A percentile compares a stretch with the other conserved stretches of the same genome.
phyloP scores from a whole-genome alignment of 2,888 invertebrate genomes.

The Agrochola lychnidis region DNA sequence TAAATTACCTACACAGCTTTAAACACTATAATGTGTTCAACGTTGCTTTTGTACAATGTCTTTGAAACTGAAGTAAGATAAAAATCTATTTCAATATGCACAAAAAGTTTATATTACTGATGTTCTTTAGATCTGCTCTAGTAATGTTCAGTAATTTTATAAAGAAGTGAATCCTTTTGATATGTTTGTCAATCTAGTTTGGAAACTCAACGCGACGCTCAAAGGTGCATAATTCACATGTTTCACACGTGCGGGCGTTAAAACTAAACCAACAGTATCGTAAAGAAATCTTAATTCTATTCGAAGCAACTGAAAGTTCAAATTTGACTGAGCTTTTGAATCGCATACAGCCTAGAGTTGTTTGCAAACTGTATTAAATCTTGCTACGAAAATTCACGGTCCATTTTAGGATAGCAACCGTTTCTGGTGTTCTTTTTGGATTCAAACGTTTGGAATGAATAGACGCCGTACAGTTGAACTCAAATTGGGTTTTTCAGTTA shows the following conservation, averaged over 20 bases:
- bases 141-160: conserved; percentile 24
- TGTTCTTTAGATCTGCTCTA: background rate
- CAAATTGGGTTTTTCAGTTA: conserved; percentile 60
- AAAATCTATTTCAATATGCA: background rate
- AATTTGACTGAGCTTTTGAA: conserved; percentile 29
- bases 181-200: conserved; percentile 63
- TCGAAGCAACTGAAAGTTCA: conserved; percentile 2
- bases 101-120: background rate
- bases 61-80: background rate
- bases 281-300: conserved; percentile 33
- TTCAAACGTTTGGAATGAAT: conserved; percentile 63
- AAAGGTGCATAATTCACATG: conserved; percentile 67
- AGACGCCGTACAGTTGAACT: conserved; percentile 49
- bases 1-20: background rate
- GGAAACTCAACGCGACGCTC: conserved; percentile 51
- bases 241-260: conserved; percentile 51
- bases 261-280: conserved; percentile 27
- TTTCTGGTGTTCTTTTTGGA: conserved; percentile 49
- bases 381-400: conserved; percentile 35
- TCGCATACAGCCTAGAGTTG: conserved; percentile 21
- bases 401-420: conserved; percentile 46
- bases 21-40: background rate
- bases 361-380: conserved; percentile 53
- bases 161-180: conserved; percentile 47
- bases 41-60: no score